Conservation (phyloP, 1,140 invertebrate genomes). For the Drosophila guanche region DNA sequence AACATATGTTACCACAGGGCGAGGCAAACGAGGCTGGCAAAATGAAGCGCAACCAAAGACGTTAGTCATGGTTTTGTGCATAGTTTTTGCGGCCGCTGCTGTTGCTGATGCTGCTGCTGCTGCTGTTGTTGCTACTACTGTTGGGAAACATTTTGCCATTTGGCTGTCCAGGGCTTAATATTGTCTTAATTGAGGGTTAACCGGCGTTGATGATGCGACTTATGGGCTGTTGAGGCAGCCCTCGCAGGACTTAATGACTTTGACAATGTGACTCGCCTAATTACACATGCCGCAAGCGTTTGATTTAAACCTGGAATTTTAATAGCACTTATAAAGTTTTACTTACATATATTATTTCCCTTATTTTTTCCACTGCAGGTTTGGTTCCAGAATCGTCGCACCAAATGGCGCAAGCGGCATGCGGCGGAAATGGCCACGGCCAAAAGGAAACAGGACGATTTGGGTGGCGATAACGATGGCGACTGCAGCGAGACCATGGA, state of each 20-base stretch:
- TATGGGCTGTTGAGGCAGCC: constrained; percentile 64
- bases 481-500: constrained; percentile 87
- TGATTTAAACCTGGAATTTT: constrained; percentile 69
- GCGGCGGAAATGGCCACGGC: constrained; percentile 99
- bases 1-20: constrained; percentile 74
- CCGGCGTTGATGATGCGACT: constrained; percentile 83
- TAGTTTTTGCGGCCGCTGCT: constrained; percentile 64
- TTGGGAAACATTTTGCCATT: constrained; percentile 44
- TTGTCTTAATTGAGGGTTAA: constrained; percentile 84
- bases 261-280: constrained; percentile 77
- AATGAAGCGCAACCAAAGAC: constrained; percentile 79
- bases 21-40: constrained; percentile 43
- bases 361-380: constrained; percentile 89
- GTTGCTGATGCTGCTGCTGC: constrained; percentile 14
- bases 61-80: constrained; percentile 83
- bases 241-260: constrained; percentile 78
- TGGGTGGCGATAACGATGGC: constrained; percentile 88
- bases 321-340: constrained; percentile 39
- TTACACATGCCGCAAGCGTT: constrained; percentile 69
- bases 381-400: constrained; percentile 99
- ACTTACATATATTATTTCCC: constrained; percentile 29
- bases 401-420: constrained; percentile 99
- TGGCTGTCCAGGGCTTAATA: constrained; percentile 75
- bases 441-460: constrained; percentile 97
- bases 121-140: constrained; percentile 18